Conservation (phyloP, 2,113 vertebrate genomes). For the human (Homo sapiens) region DNA sequence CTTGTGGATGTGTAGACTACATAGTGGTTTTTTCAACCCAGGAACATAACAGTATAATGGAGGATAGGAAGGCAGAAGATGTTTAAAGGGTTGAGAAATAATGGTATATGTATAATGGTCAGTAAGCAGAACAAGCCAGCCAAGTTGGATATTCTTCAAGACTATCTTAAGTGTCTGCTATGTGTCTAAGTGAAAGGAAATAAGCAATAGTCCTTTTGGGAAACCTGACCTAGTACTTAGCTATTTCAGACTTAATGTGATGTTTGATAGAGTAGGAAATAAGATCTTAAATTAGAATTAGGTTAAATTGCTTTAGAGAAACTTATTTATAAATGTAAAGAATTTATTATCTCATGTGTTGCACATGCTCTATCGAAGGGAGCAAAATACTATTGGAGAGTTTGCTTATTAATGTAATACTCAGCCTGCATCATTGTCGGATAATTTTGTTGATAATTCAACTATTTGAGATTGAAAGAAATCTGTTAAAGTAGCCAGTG, state of each 20-base stretch:
- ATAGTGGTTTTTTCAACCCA: background rate
- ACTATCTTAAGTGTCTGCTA: background rate
- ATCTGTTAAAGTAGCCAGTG: background rate
- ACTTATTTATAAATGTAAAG: background rate
- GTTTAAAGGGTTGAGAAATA: slow-evolving; percentile 38
- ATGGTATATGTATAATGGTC: background rate
- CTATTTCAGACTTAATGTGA: slow-evolving; percentile 12
- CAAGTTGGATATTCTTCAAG: background rate
- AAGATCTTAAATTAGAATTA: slow-evolving; percentile 22
- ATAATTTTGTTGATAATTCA: background rate
- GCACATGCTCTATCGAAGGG: background rate
- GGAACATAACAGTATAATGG: background rate
- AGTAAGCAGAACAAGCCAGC: background rate
- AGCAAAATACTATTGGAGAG: background rate
- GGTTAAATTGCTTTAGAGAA: slow-evolving; percentile 21
- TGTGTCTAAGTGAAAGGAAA: background rate
- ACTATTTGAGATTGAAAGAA: background rate
- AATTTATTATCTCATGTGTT: background rate
- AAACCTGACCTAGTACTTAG: slow-evolving; percentile 25
- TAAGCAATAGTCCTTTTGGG: slow-evolving; percentile 9
- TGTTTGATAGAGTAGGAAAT: slow-evolving; percentile 26
- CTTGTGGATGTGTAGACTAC: background rate
- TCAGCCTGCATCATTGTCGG: background rate
- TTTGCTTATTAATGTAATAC: background rate
- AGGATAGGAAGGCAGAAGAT: background rate